phyloP scores from a whole-genome alignment of 1,140 invertebrate genomes.

The Aphis gossypii region DNA sequence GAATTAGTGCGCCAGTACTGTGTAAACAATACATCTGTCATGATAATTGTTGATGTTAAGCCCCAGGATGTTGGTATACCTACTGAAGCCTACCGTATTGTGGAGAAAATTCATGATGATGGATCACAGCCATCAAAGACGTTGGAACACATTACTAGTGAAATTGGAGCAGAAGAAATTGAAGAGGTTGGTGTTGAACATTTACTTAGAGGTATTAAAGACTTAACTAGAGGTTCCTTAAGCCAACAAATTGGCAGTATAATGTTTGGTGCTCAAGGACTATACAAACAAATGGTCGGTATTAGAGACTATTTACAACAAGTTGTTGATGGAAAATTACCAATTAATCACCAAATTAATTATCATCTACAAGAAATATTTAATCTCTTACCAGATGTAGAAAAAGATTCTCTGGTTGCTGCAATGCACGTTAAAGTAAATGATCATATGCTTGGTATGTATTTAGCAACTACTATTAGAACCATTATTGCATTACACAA shows the following conservation, averaged over 20 bases:
- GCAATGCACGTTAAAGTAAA: conserved; percentile 99
- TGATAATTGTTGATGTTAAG: conserved; percentile 99
- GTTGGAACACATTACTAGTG: conserved; percentile 99
- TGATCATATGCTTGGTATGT: conserved; percentile 99
- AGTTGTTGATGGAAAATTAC: conserved; percentile 87
- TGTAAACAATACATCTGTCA: conserved; percentile 84
- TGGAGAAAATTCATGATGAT: conserved; percentile 93
- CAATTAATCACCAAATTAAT: conserved; percentile 98
- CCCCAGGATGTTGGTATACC: conserved; percentile 97
- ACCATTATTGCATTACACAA: conserved; percentile 98
- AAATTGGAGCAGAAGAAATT: conserved; percentile 99
- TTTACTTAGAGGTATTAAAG: conserved; percentile 96
- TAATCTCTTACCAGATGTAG: conserved; percentile 96
- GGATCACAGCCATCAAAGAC: conserved; percentile 98
- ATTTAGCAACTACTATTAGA: conserved; percentile 94
- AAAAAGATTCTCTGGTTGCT: conserved; percentile 90
- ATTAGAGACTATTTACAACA: conserved; percentile 91
- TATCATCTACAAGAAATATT: conserved; percentile 99
- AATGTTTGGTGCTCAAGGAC: conserved; percentile 91
- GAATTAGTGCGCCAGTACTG: conserved; percentile 96
- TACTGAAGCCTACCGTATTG: conserved; percentile 97
- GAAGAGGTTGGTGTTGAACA: conserved; percentile 99
- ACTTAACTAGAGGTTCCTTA: conserved; percentile 97
- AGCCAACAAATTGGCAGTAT: conserved; percentile 98
- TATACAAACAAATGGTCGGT: conserved; percentile 93